A percentile compares a stretch with the other conserved stretches of the same genome.
These are phyloP conservation scores for Drosophila colorata DNA, from an alignment of 2,888 invertebrate species.

Conservation along the genomic window DNA sequence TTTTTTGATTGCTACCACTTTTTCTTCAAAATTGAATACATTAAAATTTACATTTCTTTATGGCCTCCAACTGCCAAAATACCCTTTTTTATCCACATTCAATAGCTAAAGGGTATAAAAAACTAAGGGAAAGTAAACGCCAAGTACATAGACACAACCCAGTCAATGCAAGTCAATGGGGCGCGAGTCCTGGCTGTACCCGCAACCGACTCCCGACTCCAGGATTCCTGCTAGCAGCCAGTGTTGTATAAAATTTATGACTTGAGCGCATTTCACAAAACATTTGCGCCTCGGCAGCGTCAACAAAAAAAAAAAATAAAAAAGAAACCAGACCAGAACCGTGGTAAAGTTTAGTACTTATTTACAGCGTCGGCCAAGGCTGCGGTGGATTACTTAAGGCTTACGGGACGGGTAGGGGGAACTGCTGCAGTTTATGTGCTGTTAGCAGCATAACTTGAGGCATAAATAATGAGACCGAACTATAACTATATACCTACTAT, in stretches of 20 bases:
- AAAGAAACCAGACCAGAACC: constrained; percentile 51
- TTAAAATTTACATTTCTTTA: too few species aligned
- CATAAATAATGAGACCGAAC: constrained; percentile 72
- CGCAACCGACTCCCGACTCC: background rate
- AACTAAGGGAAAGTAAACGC: constrained; percentile 55
- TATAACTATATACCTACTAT: constrained; percentile 55
- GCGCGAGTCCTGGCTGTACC: constrained; percentile 28
- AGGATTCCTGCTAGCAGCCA: constrained; percentile 32
- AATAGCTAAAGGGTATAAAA: constrained; percentile 8
- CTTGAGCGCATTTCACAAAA: constrained; percentile 78
- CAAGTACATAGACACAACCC: constrained; percentile 68
- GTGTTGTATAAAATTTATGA: constrained; percentile 75
- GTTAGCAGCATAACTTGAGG: constrained; percentile 73
- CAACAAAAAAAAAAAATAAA: constrained; percentile 27
- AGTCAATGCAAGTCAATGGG: constrained; percentile 77
- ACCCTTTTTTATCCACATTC: background rate
- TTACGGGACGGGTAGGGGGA: constrained; percentile 19
- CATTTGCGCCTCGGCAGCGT: constrained; percentile 71
- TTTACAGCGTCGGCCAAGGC: constrained; percentile 61
- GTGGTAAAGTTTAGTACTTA: constrained; percentile 77
- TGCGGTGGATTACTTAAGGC: constrained; percentile 55
- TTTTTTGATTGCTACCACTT: too few species aligned
- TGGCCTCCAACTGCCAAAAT: too few species aligned
- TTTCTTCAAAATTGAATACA: too few species aligned
- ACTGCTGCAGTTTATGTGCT: constrained; percentile 73